phyloP scores from a whole-genome alignment of 2,113 vertebrate genomes.

The Dicerorhinus sumatrensis region DNA sequence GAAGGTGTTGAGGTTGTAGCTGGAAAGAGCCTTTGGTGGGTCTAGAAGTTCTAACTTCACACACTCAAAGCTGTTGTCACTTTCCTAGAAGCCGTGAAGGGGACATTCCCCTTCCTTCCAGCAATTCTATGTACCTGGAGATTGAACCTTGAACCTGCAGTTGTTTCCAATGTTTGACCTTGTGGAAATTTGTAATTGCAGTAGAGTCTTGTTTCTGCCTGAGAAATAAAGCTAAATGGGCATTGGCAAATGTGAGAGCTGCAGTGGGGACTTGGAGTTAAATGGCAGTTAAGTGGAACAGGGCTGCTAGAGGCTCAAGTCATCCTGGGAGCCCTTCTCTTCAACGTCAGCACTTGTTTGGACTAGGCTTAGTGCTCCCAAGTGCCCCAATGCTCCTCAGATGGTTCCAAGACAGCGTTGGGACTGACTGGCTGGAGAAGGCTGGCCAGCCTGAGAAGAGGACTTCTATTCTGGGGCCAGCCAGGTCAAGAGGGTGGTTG shows the following conservation, averaged over 20 bases:
- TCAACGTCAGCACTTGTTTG: slow-evolving; percentile 45
- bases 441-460: background rate
- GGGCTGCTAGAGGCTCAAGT: fast-evolving
- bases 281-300: fast-evolving
- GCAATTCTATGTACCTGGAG: slow-evolving; percentile 50
- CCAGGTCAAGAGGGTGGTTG: too few relatives aligned
- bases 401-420: background rate
- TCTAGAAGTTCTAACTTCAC: background rate
- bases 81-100: background rate
- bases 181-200: background rate
- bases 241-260: slow-evolving; percentile 12
- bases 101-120: background rate
- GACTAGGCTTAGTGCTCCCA: background rate
- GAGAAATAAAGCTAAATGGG: background rate
- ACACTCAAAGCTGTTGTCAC: background rate
- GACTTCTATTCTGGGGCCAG: background rate
- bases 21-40: background rate
- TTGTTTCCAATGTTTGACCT: background rate
- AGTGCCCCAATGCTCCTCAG: background rate
- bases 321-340: background rate
- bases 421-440: slow-evolving; percentile 12
- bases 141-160: background rate
- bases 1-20: background rate
- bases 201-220: background rate
- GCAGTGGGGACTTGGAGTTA: background rate